Percentiles rank a stretch among this genome's conserved stretches.
Conservation (phyloP, 2,797 vertebrate genomes). For the Mycteria americana region DNA sequence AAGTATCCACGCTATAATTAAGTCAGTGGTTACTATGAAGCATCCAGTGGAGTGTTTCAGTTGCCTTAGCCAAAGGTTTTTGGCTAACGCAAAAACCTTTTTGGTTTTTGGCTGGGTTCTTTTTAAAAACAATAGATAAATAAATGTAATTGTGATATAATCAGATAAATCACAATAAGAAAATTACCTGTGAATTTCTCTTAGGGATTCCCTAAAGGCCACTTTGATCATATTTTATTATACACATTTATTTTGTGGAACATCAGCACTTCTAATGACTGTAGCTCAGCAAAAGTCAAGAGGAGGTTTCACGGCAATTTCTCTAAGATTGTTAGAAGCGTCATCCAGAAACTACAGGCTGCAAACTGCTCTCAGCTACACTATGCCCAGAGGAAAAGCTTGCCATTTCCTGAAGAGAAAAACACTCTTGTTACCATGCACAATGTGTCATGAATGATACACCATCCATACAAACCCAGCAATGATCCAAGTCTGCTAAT, state of each 20-base stretch:
- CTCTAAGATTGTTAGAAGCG: not conserved
- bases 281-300: not conserved
- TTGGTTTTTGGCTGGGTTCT: not conserved
- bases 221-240: not conserved
- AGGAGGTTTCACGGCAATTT: not conserved
- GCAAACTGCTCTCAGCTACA: not conserved
- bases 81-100: too few species aligned
- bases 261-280: not conserved
- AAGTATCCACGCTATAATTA: not conserved
- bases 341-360: not conserved
- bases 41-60: not conserved
- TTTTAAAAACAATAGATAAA: not conserved
- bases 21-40: not conserved
- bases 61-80: not conserved
- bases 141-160: not conserved
- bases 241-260: not conserved
- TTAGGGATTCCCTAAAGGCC: not conserved
- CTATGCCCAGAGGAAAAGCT: not conserved
- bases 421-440: not conserved
- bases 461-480: not conserved
- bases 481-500: not conserved
- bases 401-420: not conserved
- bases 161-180: not conserved
- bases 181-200: not conserved
- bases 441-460: not conserved